Conservation (phyloP, 2,113 vertebrate genomes). For the Epinephelus fuscoguttatus region DNA sequence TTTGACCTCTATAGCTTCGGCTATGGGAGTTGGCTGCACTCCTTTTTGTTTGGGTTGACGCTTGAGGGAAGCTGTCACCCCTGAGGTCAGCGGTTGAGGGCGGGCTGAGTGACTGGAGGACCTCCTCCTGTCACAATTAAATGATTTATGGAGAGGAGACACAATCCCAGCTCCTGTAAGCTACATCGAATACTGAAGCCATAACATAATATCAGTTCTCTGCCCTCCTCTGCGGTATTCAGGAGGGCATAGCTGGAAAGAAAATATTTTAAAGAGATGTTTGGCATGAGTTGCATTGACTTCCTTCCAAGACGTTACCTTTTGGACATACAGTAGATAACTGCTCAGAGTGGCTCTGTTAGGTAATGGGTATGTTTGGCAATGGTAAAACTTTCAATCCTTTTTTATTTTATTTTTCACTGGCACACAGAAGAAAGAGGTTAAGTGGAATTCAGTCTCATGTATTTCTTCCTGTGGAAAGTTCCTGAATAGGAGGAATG, state of each 20-base stretch:
- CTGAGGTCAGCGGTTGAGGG: conserved; percentile 67
- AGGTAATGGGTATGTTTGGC: conserved; percentile 63
- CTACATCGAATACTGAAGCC: conserved; percentile 41
- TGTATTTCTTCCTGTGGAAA: conserved; percentile 78
- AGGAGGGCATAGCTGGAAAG: conserved; percentile 41
- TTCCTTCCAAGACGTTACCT: conserved; percentile 60
- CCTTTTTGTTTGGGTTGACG: conserved; percentile 70
- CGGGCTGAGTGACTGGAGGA: conserved; percentile 61
- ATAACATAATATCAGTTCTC: conserved; percentile 37
- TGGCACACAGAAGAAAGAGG: conserved; percentile 43
- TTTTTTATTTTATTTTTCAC: conserved; percentile 28
- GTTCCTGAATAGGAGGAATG: conserved; percentile 66
- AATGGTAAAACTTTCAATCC: conserved; percentile 37
- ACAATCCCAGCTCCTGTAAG: conserved; percentile 75
- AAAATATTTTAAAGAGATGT: conserved; percentile 58
- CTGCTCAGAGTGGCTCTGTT: conserved; percentile 41
- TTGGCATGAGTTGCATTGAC: conserved; percentile 29
- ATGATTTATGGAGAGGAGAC: conserved; percentile 79
- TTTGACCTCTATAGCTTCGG: conserved; percentile 49
- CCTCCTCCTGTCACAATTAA: conserved; percentile 77
- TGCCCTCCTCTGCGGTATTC: conserved; percentile 30
- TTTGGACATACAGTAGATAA: conserved; percentile 59
- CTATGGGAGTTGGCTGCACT: conserved; percentile 57
- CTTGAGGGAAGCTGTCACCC: conserved; percentile 66
- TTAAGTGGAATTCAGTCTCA: conserved; percentile 69